Base-by-base conservation (phyloP, 2,113 vertebrate genomes). In the Odocoileus hemionus region DNA sequence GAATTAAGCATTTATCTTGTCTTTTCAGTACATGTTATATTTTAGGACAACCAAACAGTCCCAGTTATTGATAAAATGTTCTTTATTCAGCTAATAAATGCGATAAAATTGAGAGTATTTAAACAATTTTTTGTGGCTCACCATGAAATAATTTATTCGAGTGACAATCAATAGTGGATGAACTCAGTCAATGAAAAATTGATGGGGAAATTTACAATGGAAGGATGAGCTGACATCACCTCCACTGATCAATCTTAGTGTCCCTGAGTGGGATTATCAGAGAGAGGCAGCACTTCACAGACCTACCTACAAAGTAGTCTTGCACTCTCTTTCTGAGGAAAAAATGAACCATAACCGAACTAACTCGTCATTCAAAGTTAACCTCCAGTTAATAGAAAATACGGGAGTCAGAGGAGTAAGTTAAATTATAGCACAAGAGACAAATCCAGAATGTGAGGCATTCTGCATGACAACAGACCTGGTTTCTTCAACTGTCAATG, bases 71-170 rank as follows among this genome's bases (percentile, higher is more conserved):
- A 86, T 28, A 39, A 25, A 89, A 91, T 60, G 33, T 86, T 96
- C 87, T 95, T 89, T 97, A 92, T 94, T 92, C 26, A 95, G 45
- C 76, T 93, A 94, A 80, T 86, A 47, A 82, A 83, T 93, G 43
- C 92, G 79, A 90, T 95, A 94, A 76, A 26, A 96, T 15, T 30
- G 89, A 95, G 54, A 86, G 14, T 91, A 92, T 85, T 79, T n/a
- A 1, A 39, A 82, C 79, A 96, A 47, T 64, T 70, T 58, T 54
- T 67, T 78, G 3, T 58, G 82, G 67, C 60, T 39, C 47, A 52
- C 78, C 58, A 86, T 89, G 87, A 95, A 96, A 83, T 64, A 78
- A 91, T 45, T 94, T 61, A 94, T 45, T 61, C 13, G 30, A 55
- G 67, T 90, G 74, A 89, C 58, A 94, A 94, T 87, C 64, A 74